These are phyloP conservation scores for Apis cerana DNA, from an alignment of 1,140 invertebrate species.

Conservation along the genomic window DNA sequence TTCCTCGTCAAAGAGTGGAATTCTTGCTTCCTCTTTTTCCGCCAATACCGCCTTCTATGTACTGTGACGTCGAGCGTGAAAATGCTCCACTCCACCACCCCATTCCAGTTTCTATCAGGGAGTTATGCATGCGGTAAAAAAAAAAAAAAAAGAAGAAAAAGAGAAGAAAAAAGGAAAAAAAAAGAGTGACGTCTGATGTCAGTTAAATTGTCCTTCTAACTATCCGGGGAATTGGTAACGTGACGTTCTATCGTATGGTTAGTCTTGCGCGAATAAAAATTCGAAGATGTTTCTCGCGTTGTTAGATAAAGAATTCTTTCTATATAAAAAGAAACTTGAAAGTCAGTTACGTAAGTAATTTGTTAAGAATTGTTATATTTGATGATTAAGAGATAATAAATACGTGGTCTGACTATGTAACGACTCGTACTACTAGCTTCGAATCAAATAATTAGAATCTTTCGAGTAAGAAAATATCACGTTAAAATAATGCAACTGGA, in stretches of 20 bases:
- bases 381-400: too few relatives aligned
- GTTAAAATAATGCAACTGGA: too few relatives aligned
- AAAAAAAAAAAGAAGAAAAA: too few relatives aligned
- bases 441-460: background rate
- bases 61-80: conserved; percentile 65
- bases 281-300: background rate
- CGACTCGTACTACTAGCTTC: background rate
- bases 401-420: background rate
- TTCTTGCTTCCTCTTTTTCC: conserved; percentile 64
- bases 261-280: background rate
- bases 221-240: background rate
- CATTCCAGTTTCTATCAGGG: conserved; percentile 34
- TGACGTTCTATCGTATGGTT: background rate
- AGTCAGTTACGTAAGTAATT: background rate
- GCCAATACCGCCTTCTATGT: conserved; percentile 40
- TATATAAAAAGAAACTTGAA: background rate
- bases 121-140: conserved; percentile 37
- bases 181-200: background rate
- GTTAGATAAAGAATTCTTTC: background rate
- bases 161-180: too few relatives aligned
- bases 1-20: conserved; percentile 68
- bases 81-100: conserved; percentile 42
- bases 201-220: conserved; percentile 14
- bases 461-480: background rate
- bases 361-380: background rate